Evolutionary conservation across 2,888 invertebrate genomes (phyloP), one percentile per base, ranked within the genome.

Genomic region (Apeira syringaria): DNA sequence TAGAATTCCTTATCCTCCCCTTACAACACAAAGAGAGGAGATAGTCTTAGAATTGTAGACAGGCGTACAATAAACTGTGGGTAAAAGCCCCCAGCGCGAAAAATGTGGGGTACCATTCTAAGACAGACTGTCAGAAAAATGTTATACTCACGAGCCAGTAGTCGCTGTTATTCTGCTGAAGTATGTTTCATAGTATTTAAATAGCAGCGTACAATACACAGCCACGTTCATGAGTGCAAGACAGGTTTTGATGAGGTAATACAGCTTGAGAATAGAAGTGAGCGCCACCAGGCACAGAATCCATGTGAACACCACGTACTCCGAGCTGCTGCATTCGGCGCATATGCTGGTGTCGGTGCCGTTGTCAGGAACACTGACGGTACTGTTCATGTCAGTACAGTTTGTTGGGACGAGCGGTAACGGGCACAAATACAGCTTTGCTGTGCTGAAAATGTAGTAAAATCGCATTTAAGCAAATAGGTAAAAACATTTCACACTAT

Each of bases 301-400:
- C 96, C 98, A 98, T 2, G 97, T 97, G 82, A 97, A 98, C 2
- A 98, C 96, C 7, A 97, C 94, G 69, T 98, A 98, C 78, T 98
- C 97, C 0, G 95, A 94, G 57, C 93, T 92, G 31, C 91, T 85
- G 61, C 95, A 95, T 31, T 89, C 85, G 0, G 58, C 69, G 22
- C 31, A 50, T 6, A 8, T 5, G 4, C 5, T n/a, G 3, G 6
- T 6, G 6, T 7, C 20, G 18, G 1, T 17, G 3, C 5, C 17
- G 9, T 22, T 7, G 8, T 1, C 12, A 27, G 5, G 22, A 8
- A 9, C 8, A 4, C 2, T 22, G 2, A 5, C 2, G 22, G 2
- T 22, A 22, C 1, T 22, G 22, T 6, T 24, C 4, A 9, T 24
- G 7, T 9, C 2, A 9, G 24, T 24, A 3, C 3, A 3, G 24